Conservation (phyloP, 2,888 invertebrate genomes). For the Brachyopa scutellaris region DNA sequence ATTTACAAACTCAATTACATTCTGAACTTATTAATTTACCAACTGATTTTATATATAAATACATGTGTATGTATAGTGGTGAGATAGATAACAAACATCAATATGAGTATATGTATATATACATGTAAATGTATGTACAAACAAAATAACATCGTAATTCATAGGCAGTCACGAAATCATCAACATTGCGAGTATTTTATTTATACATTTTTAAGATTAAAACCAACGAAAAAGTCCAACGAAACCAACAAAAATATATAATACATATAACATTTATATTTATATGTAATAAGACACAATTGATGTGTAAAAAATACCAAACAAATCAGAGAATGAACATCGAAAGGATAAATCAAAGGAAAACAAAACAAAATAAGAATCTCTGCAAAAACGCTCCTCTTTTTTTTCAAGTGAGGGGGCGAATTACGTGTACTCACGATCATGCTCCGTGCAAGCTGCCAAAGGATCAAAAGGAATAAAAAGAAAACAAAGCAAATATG, state of each 20-base stretch:
- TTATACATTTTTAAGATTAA: background rate
- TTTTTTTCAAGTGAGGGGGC: constrained; percentile 29
- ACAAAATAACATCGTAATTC: constrained; percentile 30
- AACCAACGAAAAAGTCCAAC: too few relatives aligned
- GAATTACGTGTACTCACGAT: constrained; percentile 88
- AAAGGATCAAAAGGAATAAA: constrained; percentile 75
- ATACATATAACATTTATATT: background rate
- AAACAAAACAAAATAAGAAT: constrained; percentile 1
- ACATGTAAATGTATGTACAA: constrained; percentile 23
- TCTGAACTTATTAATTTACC: constrained; percentile 27
- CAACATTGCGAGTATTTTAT: constrained; percentile 42
- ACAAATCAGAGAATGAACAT: constrained; percentile 16
- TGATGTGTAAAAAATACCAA: background rate
- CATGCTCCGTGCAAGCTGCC: constrained; percentile 95
- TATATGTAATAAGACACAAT: constrained; percentile 2
- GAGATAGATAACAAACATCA: constrained; percentile 52
- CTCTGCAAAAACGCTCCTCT: constrained; percentile 38
- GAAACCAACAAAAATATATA: too few relatives aligned
- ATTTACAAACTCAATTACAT: constrained; percentile 48
- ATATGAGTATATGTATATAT: background rate
- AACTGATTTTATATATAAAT: too few relatives aligned
- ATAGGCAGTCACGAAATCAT: constrained; percentile 68
- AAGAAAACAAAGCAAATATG: constrained; percentile 68
- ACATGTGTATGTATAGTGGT: constrained; percentile 16
- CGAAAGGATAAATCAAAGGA: background rate